Base-by-base conservation (phyloP, 2,113 vertebrate species). In the Pardalotus punctatus region DNA sequence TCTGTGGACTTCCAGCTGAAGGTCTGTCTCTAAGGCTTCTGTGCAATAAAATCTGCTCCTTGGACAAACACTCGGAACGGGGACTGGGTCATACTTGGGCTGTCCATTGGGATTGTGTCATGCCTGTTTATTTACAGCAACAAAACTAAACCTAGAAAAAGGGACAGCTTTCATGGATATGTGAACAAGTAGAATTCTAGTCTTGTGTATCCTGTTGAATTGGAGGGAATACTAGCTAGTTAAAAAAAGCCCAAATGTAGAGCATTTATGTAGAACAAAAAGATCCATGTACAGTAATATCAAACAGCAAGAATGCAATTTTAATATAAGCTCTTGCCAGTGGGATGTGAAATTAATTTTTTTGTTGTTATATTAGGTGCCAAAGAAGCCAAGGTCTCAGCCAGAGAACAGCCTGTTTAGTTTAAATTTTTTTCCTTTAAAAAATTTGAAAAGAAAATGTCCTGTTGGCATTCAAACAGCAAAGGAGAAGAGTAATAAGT, bases 341-440 rank as follows among this genome's bases (percentile, higher is more conserved):
- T 93, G 56, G 90, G 74, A 96, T 93, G 60, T 86, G 95, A 94
- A 94, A 93, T 96, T 78, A 87, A 47, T 93, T 69, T 91, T 87
- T 87, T 93, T 89, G 83, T 97, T 97, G 56, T 93, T 94, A 42
- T 61, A 88, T 94, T 90, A 96, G 62, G 87, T 97, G 93, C 93
- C 97, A 96, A 87, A 93, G 90, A 94, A 95, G 93, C 71, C 50
- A 94, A 95, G 88, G 94, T 91, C 94, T 97, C 81, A 94, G 83
- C 80, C 93, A 93, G 60, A 78, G 87, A 94, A 71, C 76, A 96
- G 86, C 43, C 93, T 89, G 85, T 74, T 95, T 93, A 78, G 67
- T 90, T 96, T 95, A 53, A 60, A 61, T 45, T 79, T 94, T 84
- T 83, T 94, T 86, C 29, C 90, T 65, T 91, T 84, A 60, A 21